A percentile compares a stretch with the other conserved stretches of the same genome.
phyloP scores from a whole-genome alignment of 2,888 invertebrate genomes.

The Aphidius colemani region DNA sequence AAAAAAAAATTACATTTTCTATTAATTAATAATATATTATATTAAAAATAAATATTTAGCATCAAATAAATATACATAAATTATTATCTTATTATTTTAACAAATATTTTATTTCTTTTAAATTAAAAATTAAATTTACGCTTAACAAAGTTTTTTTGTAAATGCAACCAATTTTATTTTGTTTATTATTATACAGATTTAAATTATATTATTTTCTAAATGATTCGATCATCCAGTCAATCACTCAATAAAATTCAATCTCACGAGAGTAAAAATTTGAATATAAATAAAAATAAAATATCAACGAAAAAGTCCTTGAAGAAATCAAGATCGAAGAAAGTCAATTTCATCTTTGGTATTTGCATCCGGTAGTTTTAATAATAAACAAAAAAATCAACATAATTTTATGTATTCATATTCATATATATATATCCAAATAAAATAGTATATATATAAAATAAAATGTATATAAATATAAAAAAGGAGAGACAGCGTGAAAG shows the following conservation, averaged over 20 bases:
- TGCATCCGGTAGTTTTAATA: conserved; percentile 24
- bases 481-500: not conserved
- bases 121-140: too few species aligned
- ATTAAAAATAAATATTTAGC: too few species aligned
- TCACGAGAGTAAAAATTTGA: not conserved
- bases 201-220: too few species aligned
- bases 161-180: too few species aligned
- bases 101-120: too few species aligned
- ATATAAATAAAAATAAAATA: conserved; percentile 2
- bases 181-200: too few species aligned
- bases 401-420: not conserved
- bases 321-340: conserved; percentile 20
- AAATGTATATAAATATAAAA: conserved; percentile 4
- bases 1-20: too few species aligned
- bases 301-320: conserved; percentile 4
- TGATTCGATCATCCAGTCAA: not conserved
- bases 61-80: too few species aligned
- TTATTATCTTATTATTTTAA: too few species aligned
- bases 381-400: not conserved
- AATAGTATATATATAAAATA: conserved; percentile 7
- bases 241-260: conserved; percentile 6
- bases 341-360: conserved; percentile 28
- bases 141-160: too few species aligned
- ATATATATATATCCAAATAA: not conserved
- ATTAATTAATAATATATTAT: too few species aligned